These are phyloP conservation scores for Mus musculus DNA, from an alignment of 2,113 vertebrate species.

Conservation along the genomic window DNA sequence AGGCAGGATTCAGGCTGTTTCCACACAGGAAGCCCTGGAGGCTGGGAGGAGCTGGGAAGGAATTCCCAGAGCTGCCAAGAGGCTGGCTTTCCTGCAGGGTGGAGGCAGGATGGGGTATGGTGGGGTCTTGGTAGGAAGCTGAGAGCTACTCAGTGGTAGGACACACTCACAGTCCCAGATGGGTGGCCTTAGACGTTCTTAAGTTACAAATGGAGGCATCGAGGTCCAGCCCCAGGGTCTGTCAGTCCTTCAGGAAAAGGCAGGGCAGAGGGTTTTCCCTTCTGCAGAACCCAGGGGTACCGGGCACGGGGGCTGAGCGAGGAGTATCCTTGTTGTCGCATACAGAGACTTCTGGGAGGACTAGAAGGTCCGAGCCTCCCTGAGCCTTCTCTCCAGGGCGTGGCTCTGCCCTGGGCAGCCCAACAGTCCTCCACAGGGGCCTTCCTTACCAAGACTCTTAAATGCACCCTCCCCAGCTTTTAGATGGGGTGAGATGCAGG, in stretches of 20 bases:
- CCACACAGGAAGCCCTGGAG: conserved; percentile 70
- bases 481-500: neutral
- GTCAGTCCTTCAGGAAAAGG: neutral
- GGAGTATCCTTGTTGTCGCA: neutral
- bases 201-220: neutral
- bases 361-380: no score
- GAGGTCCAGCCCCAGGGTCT: neutral
- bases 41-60: conserved; percentile 40
- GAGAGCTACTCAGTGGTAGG: neutral
- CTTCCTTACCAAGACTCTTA: neutral
- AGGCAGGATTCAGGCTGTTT: conserved; percentile 50
- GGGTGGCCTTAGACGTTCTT: neutral
- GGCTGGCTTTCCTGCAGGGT: conserved; percentile 37
- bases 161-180: neutral
- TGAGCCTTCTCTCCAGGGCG: neutral
- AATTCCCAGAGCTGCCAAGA: conserved; percentile 33
- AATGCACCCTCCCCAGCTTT: neutral
- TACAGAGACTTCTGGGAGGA: neutral
- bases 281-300: neutral
- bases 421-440: no score
- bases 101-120: neutral
- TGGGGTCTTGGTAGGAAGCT: neutral
- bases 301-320: neutral
- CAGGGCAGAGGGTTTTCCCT: neutral
- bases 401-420: neutral